Base-by-base conservation (phyloP, 2,797 vertebrate species). In the Anguilla marmorata region DNA sequence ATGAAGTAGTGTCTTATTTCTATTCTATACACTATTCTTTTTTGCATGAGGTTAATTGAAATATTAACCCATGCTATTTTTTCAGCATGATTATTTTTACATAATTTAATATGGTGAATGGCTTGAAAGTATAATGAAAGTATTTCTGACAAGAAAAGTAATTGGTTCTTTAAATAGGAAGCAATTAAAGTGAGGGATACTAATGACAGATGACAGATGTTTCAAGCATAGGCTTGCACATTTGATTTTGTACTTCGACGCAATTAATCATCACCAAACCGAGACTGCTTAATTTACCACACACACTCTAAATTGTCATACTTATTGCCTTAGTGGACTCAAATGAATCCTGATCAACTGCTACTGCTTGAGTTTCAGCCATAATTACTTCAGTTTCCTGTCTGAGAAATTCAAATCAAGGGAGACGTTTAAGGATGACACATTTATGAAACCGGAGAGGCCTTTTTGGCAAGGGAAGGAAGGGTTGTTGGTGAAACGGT, bases 291-390 rank as follows among this genome's bases (percentile, higher is more conserved):
- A 48, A 82, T 82, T 82, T 82, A 50, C 74, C 37, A n/a, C 45
- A 82, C 79, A 24, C 79, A 82, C 79, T 82, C 7, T n/a, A 50
- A 82, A 82, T 82, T 82, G 79, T 50, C 79, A 50, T 48, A 82
- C 79, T 82, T 50, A 82, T 82, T 82, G 79, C 79, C 45, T 50
- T 82, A 45, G 79, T 45, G 19, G 41, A 50, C 79, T 82, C 19
- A 79, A 79, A 79, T 79, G 74, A 33, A 80, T 80, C 76, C 76
- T 80, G 76, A 80, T 80, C 76, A 41, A 80, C 33, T 80, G 76
- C 33, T 16, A 48, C 41, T 21, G 19, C 37, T 48, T 80, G 37
- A 80, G 19, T 14, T 14, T 30, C 76, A 37, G 37, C 37, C 45
- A 45, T 82, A 82, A 82, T 82, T 82, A 82, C 45, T 82, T 82